Conservation (phyloP, 2,113 vertebrate genomes). For the Menura novaehollandiae region DNA sequence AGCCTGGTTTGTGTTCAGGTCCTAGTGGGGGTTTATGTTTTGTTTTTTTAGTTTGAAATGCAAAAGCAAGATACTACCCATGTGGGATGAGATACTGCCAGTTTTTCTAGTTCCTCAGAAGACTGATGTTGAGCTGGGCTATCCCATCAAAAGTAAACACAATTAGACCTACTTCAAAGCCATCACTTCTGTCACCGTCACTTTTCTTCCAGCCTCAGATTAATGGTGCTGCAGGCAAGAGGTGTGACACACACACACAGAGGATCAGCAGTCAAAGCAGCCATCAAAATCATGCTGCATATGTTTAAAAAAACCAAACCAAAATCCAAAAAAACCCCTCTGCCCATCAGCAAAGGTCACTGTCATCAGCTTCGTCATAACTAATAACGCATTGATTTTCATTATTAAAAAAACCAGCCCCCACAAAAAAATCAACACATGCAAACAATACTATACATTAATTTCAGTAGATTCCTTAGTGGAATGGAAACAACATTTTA, state of each 20-base stretch:
- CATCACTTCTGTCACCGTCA: background rate
- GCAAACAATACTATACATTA: background rate
- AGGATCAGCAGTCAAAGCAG: background rate
- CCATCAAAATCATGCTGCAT: background rate
- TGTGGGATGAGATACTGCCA: background rate
- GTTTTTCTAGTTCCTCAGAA: background rate
- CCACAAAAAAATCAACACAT: background rate
- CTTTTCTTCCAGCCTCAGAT: background rate
- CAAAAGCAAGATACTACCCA: background rate
- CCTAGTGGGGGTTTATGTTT: accelerated
- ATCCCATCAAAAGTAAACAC: background rate
- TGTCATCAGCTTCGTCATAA: background rate
- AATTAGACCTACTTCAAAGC: background rate
- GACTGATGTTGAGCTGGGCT: background rate
- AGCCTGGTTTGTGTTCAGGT: background rate
- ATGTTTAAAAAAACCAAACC: background rate
- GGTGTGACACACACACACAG: background rate
- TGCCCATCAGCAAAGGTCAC: background rate
- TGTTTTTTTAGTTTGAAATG: background rate
- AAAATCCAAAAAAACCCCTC: background rate
- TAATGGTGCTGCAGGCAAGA: background rate
- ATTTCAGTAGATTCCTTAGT: background rate
- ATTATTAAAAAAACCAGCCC: background rate
- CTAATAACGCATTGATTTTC: background rate
- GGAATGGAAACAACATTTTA: background rate